phyloP scores from a whole-genome alignment of 1,140 invertebrate species.

The Amyelois transitella region DNA sequence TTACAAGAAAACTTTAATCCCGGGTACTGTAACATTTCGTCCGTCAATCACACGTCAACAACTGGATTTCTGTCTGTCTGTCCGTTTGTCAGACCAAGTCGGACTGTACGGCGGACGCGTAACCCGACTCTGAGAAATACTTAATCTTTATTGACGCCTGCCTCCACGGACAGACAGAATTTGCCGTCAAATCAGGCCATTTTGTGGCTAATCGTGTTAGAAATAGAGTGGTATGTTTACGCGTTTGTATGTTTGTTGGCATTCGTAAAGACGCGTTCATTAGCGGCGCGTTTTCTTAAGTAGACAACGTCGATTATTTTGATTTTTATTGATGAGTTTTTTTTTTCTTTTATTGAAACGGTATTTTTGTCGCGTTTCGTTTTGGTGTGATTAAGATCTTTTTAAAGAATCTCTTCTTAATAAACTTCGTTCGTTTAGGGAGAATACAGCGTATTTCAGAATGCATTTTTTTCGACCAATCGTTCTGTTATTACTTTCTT shows the following conservation, averaged over 20 bases:
- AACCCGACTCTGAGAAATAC: slow-evolving; percentile 53
- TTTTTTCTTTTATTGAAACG: slow-evolving; percentile 1
- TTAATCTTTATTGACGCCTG: slow-evolving; percentile 58
- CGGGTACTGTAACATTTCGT: neutral
- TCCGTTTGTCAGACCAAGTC: neutral
- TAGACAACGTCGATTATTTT: slow-evolving; percentile 41
- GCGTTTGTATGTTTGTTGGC: neutral
- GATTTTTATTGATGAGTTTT: slow-evolving; percentile 38
- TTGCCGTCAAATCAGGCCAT: neutral
- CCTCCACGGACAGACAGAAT: neutral
- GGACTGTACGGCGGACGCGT: slow-evolving; percentile 20
- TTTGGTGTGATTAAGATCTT: too few species aligned
- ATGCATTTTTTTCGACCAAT: too few species aligned
- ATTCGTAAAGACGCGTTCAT: slow-evolving; percentile 23
- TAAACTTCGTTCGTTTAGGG: too few species aligned
- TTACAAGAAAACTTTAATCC: neutral
- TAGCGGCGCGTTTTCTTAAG: slow-evolving; percentile 43
- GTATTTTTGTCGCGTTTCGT: neutral
- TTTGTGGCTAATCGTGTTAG: neutral
- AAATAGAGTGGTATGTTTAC: neutral
- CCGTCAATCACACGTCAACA: slow-evolving; percentile 61
- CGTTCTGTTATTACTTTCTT: too few species aligned
- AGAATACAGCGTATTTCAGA: too few species aligned
- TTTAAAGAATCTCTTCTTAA: too few species aligned
- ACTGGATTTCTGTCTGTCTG: slow-evolving; percentile 38